Evolutionary conservation across 2,113 vertebrate species (phyloP), one percentile per base, ranked within the genome.

Genomic region (Alces alces): DNA sequence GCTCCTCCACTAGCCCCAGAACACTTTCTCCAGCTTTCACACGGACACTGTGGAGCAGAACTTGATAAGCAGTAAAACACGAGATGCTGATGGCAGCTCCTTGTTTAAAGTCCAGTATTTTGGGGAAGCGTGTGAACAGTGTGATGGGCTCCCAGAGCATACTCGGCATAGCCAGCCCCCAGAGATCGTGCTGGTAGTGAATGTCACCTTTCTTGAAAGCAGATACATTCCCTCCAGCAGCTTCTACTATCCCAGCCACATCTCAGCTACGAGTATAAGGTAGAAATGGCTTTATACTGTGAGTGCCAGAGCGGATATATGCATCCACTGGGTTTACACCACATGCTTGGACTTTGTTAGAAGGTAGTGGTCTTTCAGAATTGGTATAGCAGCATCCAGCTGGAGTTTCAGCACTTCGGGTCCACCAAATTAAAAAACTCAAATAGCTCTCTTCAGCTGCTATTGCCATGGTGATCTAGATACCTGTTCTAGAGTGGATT

Each of bases 1-100:
- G 66, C 66, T 39, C n/a, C 66, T 70, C 66, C n/a, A 23, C n/a
- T 5, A 23, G 66, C n/a, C 9, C n/a, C 1, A 70, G 19, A 39
- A 23, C n/a, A 39, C 66, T 39, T 70, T 0, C 66, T 70, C 66
- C 66, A 70, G n/a, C 66, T 70, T 70, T 23, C 33, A 66, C 54
- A 54, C 2, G 0, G 66, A 2, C 66, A 12, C 66, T 70, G 17
- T 10, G 66, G n/a, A 23, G 19, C 19, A 70, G 66, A 23, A n/a
- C 66, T 70, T 5, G 0, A 39, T 39, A 70, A 66, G n/a, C 66
- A 23, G 10, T 12, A 12, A 70, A 70, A 0, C 19, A 12, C 0
- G 10, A 6, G 19, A 36, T 70, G n/a, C 66, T 70, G n/a, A 70
- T 3, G 19, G n/a, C 9, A 70, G 17, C 66, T 36, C 33, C n/a